Evolutionary conservation across 2,797 vertebrate genomes (phyloP).

Genomic region (Lutjanus campechanus): DNA sequence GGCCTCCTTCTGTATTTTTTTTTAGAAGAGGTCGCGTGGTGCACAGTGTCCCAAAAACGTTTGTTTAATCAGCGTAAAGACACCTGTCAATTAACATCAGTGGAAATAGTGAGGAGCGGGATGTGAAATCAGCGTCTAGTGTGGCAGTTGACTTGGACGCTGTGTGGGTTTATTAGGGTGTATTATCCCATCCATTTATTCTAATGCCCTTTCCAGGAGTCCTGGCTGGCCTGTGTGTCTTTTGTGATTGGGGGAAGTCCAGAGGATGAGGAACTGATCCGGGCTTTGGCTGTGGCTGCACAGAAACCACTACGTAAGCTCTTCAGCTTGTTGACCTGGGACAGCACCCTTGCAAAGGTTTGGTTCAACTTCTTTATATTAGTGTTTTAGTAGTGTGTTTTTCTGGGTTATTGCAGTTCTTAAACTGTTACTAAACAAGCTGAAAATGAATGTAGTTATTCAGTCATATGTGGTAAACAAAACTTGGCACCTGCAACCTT

Average conservation of each 20-base stretch:
- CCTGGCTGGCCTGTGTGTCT: constrained; percentile 88
- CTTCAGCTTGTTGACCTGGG: constrained; percentile 86
- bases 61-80: not conserved
- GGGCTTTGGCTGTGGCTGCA: constrained; percentile 83
- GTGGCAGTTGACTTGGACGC: not conserved
- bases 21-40: not conserved
- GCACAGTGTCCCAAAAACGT: not conserved
- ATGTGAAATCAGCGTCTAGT: too few relatives aligned
- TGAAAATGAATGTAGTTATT: not conserved
- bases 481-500: not conserved
- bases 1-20: not conserved
- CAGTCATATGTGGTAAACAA: not conserved
- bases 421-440: not conserved
- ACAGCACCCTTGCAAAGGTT: constrained; percentile 86
- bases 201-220: constrained; percentile 77
- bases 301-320: constrained; percentile 86
- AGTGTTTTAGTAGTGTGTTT: too few relatives aligned
- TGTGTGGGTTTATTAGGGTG: not conserved
- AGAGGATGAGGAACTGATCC: constrained; percentile 86
- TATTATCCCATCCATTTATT: not conserved
- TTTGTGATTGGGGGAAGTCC: constrained; percentile 82
- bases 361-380: not conserved
- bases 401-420: not conserved
- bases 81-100: not conserved
- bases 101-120: too few relatives aligned